Base-by-base conservation (phyloP, 2,888 invertebrate species). In the Agonopterix alstromeriana region DNA sequence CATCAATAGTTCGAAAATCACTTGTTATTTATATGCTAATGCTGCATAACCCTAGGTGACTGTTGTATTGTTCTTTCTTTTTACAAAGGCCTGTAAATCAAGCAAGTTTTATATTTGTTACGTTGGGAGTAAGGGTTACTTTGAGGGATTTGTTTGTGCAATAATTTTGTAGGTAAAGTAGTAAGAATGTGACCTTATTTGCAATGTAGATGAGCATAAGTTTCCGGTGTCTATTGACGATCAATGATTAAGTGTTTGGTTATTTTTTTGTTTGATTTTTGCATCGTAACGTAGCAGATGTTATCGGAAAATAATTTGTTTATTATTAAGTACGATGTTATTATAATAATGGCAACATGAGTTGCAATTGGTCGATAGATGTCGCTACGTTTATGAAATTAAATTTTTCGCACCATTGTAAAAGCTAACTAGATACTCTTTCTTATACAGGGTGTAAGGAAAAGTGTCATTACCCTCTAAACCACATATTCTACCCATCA, bases 11-110 rank as follows among this genome's bases (percentile, higher is more conserved):
- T 81, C 35, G 67, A 70, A 73, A 80, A 84, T 77, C 80, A 81
- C 73, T 77, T 70, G 73, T 79, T 84, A 86, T 87, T 86, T 83
- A 85, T 82, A 87, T 87, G 85, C 60, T 70, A 86, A 87, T 85
- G 57, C 43, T 53, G 50, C 44, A 63, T 76, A 76, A 77, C 77
- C 79, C 76, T 46, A 48, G 66, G 69, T 73, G 72, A n/a, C 3
- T 9, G 42, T 48, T 47, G 43, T 51, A 53, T n/a, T 47, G 49
- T 48, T 27, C 5, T 27, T 27, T 27, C 27, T 27, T 27, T 27
- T 27, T 1, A 27, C 27, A 27, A 27, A 7, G 27, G 27, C 27
- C 0, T 27, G 27, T 27, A 1, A 1, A 27, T 7, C 27, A 27
- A 27, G 27, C 27, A 27, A 27, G 7, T 27, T 27, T 27, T 27